Conservation (phyloP, 2,797 vertebrate species). For the Champsocephalus gunnari region DNA sequence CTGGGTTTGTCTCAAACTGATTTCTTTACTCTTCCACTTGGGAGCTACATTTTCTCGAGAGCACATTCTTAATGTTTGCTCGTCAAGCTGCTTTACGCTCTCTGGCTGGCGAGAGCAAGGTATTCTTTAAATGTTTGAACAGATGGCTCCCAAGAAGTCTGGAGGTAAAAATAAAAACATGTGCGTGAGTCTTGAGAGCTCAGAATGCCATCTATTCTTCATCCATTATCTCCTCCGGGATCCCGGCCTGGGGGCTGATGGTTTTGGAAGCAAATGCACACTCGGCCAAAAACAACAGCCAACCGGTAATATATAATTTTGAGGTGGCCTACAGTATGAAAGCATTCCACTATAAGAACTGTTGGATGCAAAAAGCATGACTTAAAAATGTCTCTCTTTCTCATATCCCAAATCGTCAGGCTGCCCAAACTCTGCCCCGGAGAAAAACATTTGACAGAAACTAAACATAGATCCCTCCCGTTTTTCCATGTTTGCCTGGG, state of each 20-base stretch:
- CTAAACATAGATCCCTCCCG: slow-evolving; percentile 66
- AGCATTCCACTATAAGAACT: slow-evolving; percentile 29
- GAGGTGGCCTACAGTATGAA: slow-evolving; percentile 51
- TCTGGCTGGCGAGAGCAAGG: slow-evolving; percentile 57
- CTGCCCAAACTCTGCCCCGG: slow-evolving; percentile 57
- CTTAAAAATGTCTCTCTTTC: slow-evolving; percentile 29
- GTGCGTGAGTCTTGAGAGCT: slow-evolving; percentile 68
- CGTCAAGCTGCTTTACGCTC: slow-evolving; percentile 60
- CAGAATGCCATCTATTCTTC: slow-evolving; percentile 75
- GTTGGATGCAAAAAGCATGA: slow-evolving; percentile 45
- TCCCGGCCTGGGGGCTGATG: slow-evolving; percentile 66
- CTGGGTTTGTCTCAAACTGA: no score
- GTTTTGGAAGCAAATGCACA: slow-evolving; percentile 65
- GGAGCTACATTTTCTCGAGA: slow-evolving; percentile 68
- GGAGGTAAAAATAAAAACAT: slow-evolving; percentile 80
- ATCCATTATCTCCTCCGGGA: slow-evolving; percentile 74
- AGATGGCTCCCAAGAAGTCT: slow-evolving; percentile 75
- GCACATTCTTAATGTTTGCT: slow-evolving; percentile 50
- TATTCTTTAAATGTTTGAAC: slow-evolving; percentile 81
- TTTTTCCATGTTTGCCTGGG: slow-evolving; percentile 57
- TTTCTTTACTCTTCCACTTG: background rate
- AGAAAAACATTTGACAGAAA: slow-evolving; percentile 72
- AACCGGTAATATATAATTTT: slow-evolving; percentile 59
- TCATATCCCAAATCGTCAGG: slow-evolving; percentile 53
- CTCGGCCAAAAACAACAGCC: slow-evolving; percentile 64